Conservation (phyloP, 2,797 vertebrate genomes). For the Microctenopoma steveboyesi region DNA sequence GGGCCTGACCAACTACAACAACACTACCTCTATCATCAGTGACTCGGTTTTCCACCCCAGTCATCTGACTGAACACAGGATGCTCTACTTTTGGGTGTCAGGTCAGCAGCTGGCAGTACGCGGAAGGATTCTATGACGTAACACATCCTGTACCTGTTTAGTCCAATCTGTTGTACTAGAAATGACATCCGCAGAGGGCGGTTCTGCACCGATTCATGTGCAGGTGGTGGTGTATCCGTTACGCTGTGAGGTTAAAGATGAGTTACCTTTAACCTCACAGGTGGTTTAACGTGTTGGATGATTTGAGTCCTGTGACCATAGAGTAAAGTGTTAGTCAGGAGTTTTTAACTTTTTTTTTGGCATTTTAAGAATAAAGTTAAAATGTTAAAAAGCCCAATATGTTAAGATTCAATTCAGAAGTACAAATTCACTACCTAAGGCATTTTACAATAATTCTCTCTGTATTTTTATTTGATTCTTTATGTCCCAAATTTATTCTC, state of each 20-base stretch:
- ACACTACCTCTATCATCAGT: constrained; percentile 61
- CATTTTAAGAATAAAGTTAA: no score
- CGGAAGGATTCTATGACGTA: background rate
- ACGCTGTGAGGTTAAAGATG: background rate
- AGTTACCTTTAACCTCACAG: no score
- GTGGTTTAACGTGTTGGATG: no score
- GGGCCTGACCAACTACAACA: constrained; percentile 85
- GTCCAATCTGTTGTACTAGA: background rate
- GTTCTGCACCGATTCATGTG: background rate
- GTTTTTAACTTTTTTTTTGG: no score
- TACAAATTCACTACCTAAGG: no score
- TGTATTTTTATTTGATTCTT: no score
- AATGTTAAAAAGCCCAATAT: no score
- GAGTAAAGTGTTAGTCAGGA: no score
- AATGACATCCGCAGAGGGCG: background rate
- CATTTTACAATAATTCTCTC: no score
- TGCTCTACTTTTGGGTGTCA: constrained; percentile 92
- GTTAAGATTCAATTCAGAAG: no score
- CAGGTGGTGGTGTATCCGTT: background rate
- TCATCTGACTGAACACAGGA: constrained; percentile 82
- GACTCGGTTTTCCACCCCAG: constrained; percentile 81
- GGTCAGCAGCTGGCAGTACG: constrained; percentile 62
- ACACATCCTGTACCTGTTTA: background rate
- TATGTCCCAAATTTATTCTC: no score
- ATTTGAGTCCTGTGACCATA: background rate